These are phyloP conservation scores for Hypothenemus hampei DNA, from an alignment of 1,140 invertebrate genomes.

Conservation along the genomic window DNA sequence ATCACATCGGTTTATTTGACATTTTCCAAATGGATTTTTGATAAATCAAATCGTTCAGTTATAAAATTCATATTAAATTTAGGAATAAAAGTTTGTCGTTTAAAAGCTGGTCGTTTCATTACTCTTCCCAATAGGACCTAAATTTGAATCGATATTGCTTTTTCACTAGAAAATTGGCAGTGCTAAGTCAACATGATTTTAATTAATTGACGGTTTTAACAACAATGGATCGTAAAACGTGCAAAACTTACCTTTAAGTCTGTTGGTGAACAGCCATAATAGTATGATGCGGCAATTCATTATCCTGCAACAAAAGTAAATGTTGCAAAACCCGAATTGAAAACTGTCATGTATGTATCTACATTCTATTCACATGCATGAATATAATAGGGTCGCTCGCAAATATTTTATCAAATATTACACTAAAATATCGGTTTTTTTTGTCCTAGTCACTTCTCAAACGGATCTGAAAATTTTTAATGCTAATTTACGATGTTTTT, in stretches of 20 bases:
- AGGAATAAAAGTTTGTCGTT: neutral
- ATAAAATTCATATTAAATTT: constrained; percentile 5
- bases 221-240: constrained; percentile 1
- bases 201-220: constrained; percentile 1
- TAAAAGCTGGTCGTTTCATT: constrained; percentile 5
- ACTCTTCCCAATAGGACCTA: neutral
- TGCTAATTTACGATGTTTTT: no score
- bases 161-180: neutral
- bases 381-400: no score
- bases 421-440: no score
- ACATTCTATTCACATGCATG: no score
- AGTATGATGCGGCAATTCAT: constrained; percentile 26
- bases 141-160: constrained; percentile 1
- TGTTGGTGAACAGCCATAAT: constrained; percentile 23
- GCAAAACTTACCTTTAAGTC: constrained; percentile 24
- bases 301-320: constrained; percentile 22
- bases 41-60: neutral
- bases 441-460: no score
- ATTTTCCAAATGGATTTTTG: no score
- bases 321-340: no score
- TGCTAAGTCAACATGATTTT: neutral
- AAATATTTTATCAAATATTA: no score
- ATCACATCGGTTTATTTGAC: no score
- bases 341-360: no score
- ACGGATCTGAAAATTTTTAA: no score